phyloP scores from a whole-genome alignment of 2,113 vertebrate species.

The Glaucomys volans region DNA sequence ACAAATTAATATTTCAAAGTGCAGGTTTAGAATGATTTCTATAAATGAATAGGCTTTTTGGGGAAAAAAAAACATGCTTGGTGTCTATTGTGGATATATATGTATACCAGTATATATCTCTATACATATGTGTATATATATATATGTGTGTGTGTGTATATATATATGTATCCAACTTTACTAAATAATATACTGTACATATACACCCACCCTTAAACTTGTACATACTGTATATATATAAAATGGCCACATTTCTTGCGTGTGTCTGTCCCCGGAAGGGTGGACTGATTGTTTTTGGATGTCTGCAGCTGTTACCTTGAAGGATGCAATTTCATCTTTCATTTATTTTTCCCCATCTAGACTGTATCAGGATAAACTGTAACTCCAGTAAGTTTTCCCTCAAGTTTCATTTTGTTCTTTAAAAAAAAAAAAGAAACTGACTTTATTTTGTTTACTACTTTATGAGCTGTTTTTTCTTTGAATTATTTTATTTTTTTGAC shows the following conservation, averaged over 20 bases:
- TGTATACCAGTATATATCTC: slow-evolving; percentile 87
- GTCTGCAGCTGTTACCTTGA: slow-evolving; percentile 99
- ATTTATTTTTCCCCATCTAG: slow-evolving; percentile 99
- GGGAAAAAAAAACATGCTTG: slow-evolving; percentile 58
- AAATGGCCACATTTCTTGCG: slow-evolving; percentile 95
- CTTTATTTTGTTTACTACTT: slow-evolving; percentile 89
- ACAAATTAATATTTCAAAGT: slow-evolving; percentile 76
- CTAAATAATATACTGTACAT: slow-evolving; percentile 87
- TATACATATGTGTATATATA: slow-evolving; percentile 83
- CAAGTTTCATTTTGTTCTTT: slow-evolving; percentile 99
- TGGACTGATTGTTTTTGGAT: slow-evolving; percentile 99
- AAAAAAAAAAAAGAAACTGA: slow-evolving; percentile 82
- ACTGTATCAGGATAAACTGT: slow-evolving; percentile 99
- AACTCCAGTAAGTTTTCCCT: slow-evolving; percentile 99
- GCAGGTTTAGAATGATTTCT: slow-evolving; percentile 73
- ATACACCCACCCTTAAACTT: slow-evolving; percentile 86
- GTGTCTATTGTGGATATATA: slow-evolving; percentile 85
- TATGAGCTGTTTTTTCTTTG: slow-evolving; percentile 85
- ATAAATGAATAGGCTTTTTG: slow-evolving; percentile 54
- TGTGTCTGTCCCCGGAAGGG: slow-evolving; percentile 99
- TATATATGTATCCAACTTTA: slow-evolving; percentile 87
- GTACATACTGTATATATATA: slow-evolving; percentile 85
- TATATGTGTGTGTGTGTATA: slow-evolving; percentile 84
- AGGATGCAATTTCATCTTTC: slow-evolving; percentile 99
- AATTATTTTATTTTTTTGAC: slow-evolving; percentile 69